Conservation (phyloP, 2,113 vertebrate genomes). For the Mastomys natalensis region DNA sequence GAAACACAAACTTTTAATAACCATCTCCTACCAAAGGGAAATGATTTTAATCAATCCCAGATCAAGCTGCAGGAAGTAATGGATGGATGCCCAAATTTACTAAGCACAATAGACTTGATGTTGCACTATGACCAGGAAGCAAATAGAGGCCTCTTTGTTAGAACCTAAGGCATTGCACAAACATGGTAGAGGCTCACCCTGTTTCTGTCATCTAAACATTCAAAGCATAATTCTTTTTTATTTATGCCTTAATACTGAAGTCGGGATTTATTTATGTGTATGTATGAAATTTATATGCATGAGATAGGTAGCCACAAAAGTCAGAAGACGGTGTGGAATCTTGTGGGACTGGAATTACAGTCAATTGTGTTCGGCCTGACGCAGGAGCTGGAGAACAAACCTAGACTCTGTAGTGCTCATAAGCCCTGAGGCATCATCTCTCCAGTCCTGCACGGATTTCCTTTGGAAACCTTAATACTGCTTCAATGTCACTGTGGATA, state of each 20-base stretch:
- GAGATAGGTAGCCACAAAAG: background rate
- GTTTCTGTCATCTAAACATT: background rate
- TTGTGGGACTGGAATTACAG: background rate
- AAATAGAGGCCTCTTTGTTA: conserved; percentile 17
- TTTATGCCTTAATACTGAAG: background rate
- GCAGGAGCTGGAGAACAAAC: too few relatives aligned
- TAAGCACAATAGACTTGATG: background rate
- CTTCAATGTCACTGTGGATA: background rate
- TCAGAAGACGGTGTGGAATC: background rate
- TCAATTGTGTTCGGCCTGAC: background rate
- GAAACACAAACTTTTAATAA: background rate
- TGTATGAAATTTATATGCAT: background rate
- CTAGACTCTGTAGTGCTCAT: background rate
- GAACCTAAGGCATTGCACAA: background rate
- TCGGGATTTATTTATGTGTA: background rate
- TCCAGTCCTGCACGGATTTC: background rate
- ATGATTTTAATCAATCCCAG: background rate
- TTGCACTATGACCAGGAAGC: background rate
- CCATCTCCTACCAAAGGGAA: background rate
- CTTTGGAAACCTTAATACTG: conserved; percentile 1
- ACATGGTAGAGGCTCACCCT: background rate
- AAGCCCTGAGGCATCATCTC: too few relatives aligned
- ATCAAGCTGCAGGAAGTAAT: conserved; percentile 33
- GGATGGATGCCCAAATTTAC: background rate
- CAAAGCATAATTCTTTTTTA: conserved; percentile 36